Evolutionary conservation across 2,797 vertebrate genomes (phyloP).

Genomic region (Paratrypauchen microcephalus): DNA sequence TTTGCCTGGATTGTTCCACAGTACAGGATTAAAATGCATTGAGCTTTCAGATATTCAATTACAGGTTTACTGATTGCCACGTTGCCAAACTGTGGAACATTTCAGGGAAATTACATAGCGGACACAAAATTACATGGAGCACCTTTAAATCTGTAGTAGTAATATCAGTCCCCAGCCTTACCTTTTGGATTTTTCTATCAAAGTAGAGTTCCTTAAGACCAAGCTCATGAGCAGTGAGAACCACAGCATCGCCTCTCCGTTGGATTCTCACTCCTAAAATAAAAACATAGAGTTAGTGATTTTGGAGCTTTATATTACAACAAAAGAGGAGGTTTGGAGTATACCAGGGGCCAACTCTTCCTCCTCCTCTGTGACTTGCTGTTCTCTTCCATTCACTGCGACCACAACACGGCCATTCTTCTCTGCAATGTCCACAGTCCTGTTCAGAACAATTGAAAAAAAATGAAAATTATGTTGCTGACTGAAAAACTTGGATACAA

Average conservation of each 20-base stretch:
- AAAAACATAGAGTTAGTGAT: not conserved
- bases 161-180: slow-evolving; percentile 31
- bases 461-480: not conserved
- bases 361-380: slow-evolving; percentile 57
- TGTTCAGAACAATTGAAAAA: slow-evolving; percentile 45
- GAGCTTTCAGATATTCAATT: not conserved
- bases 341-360: slow-evolving; percentile 64
- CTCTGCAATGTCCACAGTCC: slow-evolving; percentile 76
- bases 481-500: no score
- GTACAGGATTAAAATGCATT: not conserved
- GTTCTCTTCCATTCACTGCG: slow-evolving; percentile 75
- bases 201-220: slow-evolving; percentile 80
- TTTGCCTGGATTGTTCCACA: not conserved
- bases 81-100: not conserved
- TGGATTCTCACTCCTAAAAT: slow-evolving; percentile 68
- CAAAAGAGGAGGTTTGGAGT: not conserved
- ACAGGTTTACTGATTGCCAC: not conserved
- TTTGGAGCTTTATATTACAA: not conserved
- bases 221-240: slow-evolving; percentile 63
- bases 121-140: not conserved
- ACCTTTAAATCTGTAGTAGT: not conserved
- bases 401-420: slow-evolving; percentile 52
- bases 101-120: not conserved
- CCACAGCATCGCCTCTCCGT: slow-evolving; percentile 63
- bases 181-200: slow-evolving; percentile 63